A percentile compares a stretch with the other conserved stretches of the same genome.
Evolutionary conservation across 2,888 invertebrate species (phyloP).

Genomic region (Sisyra nigra): DNA sequence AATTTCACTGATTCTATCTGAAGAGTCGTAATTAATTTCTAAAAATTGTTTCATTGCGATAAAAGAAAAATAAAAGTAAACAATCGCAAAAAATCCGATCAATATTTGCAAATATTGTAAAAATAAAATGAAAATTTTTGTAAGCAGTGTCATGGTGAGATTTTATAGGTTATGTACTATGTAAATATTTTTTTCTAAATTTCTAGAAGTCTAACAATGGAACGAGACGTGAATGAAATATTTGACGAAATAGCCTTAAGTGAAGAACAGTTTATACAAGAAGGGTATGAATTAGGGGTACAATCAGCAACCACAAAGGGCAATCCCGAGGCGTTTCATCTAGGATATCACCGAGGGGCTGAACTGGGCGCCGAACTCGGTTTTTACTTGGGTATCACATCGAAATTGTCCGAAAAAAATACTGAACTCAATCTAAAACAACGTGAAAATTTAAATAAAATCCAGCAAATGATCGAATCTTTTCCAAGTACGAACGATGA

Average conservation of each 20-base stretch:
- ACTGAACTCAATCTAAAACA: slow-evolving; percentile 34
- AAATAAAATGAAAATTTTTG: too few species aligned
- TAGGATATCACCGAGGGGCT: slow-evolving; percentile 63
- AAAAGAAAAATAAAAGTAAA: too few species aligned
- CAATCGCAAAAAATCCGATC: too few species aligned
- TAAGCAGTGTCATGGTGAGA: too few species aligned
- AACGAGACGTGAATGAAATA: slow-evolving; percentile 54
- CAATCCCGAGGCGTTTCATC: slow-evolving; percentile 49
- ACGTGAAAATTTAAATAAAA: slow-evolving; percentile 31
- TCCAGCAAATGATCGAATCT: slow-evolving; percentile 38
- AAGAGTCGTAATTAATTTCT: too few species aligned
- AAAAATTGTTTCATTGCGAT: too few species aligned
- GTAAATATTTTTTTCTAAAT: too few species aligned
- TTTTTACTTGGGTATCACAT: slow-evolving; percentile 45
- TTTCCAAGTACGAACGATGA: slow-evolving; percentile 52
- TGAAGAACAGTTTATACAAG: slow-evolving; percentile 45
- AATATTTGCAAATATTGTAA: too few species aligned
- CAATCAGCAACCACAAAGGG: slow-evolving; percentile 41
- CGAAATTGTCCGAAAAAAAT: slow-evolving; percentile 18
- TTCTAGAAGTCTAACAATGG: slow-evolving; percentile 13
- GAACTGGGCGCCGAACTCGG: slow-evolving; percentile 65
- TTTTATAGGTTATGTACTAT: too few species aligned
- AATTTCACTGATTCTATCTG: too few species aligned
- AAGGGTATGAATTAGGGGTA: slow-evolving; percentile 53
- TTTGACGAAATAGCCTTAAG: slow-evolving; percentile 53